Conservation (phyloP, 2,797 vertebrate genomes). For the Malacoctenus gilli region DNA sequence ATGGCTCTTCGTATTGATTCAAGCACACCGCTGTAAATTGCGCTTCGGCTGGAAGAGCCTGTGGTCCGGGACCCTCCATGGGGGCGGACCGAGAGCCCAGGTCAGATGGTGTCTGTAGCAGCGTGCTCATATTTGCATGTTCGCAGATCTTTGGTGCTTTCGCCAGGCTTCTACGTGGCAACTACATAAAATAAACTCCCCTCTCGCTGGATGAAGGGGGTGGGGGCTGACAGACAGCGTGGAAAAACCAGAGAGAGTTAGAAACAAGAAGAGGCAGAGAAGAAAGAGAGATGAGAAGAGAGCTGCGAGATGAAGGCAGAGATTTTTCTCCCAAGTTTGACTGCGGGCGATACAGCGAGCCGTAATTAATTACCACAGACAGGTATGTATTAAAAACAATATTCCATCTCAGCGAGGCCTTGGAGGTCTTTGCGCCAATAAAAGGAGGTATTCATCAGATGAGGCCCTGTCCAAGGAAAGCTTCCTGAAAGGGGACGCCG, state of each 20-base stretch:
- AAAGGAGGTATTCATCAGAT: constrained; percentile 73
- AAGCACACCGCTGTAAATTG: no score
- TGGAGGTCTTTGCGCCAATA: constrained; percentile 72
- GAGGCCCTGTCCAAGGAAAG: constrained; percentile 62
- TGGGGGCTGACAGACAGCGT: constrained; percentile 77
- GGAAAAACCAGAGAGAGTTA: constrained; percentile 74
- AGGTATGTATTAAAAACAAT: constrained; percentile 87
- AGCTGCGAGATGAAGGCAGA: constrained; percentile 47
- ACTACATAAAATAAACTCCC: no score
- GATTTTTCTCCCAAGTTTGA: constrained; percentile 66
- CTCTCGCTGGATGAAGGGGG: no score
- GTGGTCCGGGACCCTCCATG: no score
- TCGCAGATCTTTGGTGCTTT: no score
- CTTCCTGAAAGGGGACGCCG: constrained; percentile 52
- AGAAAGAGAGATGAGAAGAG: constrained; percentile 28
- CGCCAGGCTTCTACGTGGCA: no score
- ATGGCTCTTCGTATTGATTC: no score
- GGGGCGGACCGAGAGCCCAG: no score
- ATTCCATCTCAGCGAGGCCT: constrained; percentile 76
- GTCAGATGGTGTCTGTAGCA: no score
- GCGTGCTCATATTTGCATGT: no score
- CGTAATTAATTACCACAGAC: constrained; percentile 94
- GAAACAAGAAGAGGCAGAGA: constrained; percentile 10
- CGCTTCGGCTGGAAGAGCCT: no score
- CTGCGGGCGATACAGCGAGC: constrained; percentile 77